Conservation (phyloP, 2,888 invertebrate genomes). For the Tinea pellionella region DNA sequence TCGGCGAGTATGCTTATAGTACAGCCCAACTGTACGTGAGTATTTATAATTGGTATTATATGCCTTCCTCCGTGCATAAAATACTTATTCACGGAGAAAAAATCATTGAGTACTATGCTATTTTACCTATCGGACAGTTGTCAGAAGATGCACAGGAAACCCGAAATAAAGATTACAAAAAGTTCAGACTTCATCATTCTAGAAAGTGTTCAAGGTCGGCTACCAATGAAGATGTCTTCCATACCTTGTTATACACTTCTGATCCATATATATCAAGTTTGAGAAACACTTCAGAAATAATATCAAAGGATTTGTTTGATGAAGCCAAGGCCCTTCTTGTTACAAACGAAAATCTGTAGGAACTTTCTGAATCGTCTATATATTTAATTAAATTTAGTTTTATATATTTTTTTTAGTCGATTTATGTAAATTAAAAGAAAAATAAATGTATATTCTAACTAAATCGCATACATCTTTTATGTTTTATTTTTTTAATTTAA, state of each 20-base stretch:
- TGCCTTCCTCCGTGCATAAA: constrained; percentile 6
- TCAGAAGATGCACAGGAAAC: constrained; percentile 18
- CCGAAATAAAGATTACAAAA: constrained; percentile 17
- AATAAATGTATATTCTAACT: too few relatives aligned
- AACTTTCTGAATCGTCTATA: too few relatives aligned
- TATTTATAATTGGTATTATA: neutral
- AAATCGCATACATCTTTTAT: too few relatives aligned
- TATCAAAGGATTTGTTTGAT: too few relatives aligned
- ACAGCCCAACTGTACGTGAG: constrained; percentile 13
- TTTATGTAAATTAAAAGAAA: too few relatives aligned
- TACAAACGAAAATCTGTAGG: too few relatives aligned
- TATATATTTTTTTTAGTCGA: too few relatives aligned
- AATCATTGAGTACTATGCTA: constrained; percentile 11
- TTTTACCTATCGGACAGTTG: constrained; percentile 14
- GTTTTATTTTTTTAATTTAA: too few relatives aligned
- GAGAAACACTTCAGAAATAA: too few relatives aligned
- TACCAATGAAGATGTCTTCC: neutral
- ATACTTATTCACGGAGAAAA: constrained; percentile 14
- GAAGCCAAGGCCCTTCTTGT: too few relatives aligned
- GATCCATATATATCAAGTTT: neutral
- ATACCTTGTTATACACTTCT: neutral
- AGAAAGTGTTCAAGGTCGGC: neutral
- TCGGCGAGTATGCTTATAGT: constrained; percentile 14
- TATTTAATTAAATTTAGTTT: too few relatives aligned
- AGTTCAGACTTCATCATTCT: neutral